Evolutionary conservation across 2,888 invertebrate genomes (phyloP).

Genomic region (Leucophenga montana): DNA sequence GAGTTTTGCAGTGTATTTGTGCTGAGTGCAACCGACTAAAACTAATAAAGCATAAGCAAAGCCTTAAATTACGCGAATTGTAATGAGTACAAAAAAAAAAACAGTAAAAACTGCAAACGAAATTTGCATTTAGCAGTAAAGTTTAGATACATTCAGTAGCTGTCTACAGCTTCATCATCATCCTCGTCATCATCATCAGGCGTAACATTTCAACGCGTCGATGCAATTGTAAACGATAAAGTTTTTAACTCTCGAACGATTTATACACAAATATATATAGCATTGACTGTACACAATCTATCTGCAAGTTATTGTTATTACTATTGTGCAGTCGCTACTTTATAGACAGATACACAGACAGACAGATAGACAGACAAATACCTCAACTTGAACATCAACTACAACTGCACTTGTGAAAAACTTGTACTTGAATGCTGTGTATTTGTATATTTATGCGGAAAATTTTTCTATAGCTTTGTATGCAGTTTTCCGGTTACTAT

Average conservation of each 20-base stretch:
- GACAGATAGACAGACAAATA: conserved; percentile 2
- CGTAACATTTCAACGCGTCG: conserved; percentile 6
- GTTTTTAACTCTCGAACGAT: conserved; percentile 28
- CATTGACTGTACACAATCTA: too few species aligned
- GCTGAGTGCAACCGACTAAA: neutral
- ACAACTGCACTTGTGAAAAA: neutral
- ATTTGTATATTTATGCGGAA: conserved; percentile 13
- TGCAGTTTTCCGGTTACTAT: conserved; percentile 1
- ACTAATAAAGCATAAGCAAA: conserved; percentile 18
- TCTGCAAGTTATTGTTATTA: conserved; percentile 15
- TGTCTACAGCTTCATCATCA: neutral
- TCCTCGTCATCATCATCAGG: too few species aligned
- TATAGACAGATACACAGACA: neutral
- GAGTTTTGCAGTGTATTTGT: neutral
- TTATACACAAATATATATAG: conserved; percentile 3
- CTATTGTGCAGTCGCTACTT: conserved; percentile 1
- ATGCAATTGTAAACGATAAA: conserved; percentile 31
- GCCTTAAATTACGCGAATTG: conserved; percentile 12
- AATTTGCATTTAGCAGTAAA: conserved; percentile 12
- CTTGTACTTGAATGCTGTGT: neutral
- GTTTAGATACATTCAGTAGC: neutral
- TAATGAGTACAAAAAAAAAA: neutral
- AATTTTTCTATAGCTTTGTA: conserved; percentile 2
- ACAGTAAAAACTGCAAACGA: neutral
- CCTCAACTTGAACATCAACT: neutral